Evolutionary conservation across 2,888 invertebrate species (phyloP), one percentile per base, ranked within the genome.

Genomic region (Asteroscopus sphinx): DNA sequence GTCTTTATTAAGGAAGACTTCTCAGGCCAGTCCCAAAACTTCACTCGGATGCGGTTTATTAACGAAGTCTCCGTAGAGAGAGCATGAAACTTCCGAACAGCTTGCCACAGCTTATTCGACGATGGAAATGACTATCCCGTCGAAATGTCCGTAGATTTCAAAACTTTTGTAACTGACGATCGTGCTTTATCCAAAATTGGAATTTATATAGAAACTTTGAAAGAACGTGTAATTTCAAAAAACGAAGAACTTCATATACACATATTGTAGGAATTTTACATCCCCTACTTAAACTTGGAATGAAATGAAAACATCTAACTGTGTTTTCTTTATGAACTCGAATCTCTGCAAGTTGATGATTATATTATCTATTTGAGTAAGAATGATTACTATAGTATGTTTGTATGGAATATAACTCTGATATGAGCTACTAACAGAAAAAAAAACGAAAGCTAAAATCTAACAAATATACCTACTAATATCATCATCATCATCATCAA

Each of bases 201-300:
- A 73, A 71, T 69, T 74, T 70, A 74, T 74, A 74, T 65, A 72
- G 55, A 74, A 78, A 79, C 68, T 79, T 69, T 35, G 13, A 13
- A 21, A 47, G 51, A 51, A 53, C 57, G 33, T 48, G 46, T 56
- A 44, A 61, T 58, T 60, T 60, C 41, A 49, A 60, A 56, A 60
- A 58, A 57, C 47, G 45, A 35, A 53, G 26, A 59, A 72, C 42
- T 49, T 56, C 37, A 67, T 67, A 72, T 60, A 61, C 37, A 67
- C 60, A 72, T 60, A 61, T 60, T 48, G 55, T 49, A 32, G 53
- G 49, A 55, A 39, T 68, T 65, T 54, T 51, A 41, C 40, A 56
- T 48, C 52, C 39, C 46, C 41, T 42, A 47, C 46, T 30, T 35
- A 30, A 51, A 48, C n/a, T 52, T 47, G 17, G 11, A 70, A 40